phyloP scores from a whole-genome alignment of 2,888 invertebrate species.

The Ypsolopha scabrella region DNA sequence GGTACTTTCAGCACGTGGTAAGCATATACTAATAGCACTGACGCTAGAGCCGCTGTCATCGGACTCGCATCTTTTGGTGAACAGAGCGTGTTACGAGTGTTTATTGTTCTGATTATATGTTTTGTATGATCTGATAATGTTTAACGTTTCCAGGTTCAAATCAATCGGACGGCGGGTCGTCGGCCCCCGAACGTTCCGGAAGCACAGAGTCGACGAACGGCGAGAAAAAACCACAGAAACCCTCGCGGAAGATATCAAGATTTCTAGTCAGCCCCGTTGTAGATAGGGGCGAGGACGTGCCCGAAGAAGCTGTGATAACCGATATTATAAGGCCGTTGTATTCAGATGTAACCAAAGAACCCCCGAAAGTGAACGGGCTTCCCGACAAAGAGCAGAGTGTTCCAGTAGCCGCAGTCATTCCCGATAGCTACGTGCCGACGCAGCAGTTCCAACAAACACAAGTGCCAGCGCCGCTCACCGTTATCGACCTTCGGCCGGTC shows the following conservation, averaged over 20 bases:
- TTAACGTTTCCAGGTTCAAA: slow-evolving; percentile 38
- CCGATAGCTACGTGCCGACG: slow-evolving; percentile 29
- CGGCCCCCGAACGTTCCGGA: slow-evolving; percentile 45
- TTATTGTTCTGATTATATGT: too few relatives aligned
- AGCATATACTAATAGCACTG: too few relatives aligned
- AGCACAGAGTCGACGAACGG: slow-evolving; percentile 48
- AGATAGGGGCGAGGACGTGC: slow-evolving; percentile 54
- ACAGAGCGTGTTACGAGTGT: too few relatives aligned
- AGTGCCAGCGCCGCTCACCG: slow-evolving; percentile 21
- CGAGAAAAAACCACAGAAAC: slow-evolving; percentile 60
- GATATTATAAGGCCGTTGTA: slow-evolving; percentile 9
- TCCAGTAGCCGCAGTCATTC: not conserved
- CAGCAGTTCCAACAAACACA: slow-evolving; percentile 43
- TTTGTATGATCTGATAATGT: too few relatives aligned
- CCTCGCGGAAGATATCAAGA: slow-evolving; percentile 80
- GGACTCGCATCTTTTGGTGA: too few relatives aligned
- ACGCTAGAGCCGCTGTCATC: too few relatives aligned
- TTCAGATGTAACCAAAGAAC: slow-evolving; percentile 20
- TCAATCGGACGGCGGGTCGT: slow-evolving; percentile 56
- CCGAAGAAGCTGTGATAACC: slow-evolving; percentile 9
- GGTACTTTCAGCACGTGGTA: too few relatives aligned
- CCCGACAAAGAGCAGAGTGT: slow-evolving; percentile 13
- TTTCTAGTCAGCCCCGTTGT: slow-evolving; percentile 87
- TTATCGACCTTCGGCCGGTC: slow-evolving; percentile 8
- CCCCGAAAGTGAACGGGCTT: slow-evolving; percentile 29